Conservation (phyloP, 2,888 invertebrate species). For the Pomacea canaliculata region DNA sequence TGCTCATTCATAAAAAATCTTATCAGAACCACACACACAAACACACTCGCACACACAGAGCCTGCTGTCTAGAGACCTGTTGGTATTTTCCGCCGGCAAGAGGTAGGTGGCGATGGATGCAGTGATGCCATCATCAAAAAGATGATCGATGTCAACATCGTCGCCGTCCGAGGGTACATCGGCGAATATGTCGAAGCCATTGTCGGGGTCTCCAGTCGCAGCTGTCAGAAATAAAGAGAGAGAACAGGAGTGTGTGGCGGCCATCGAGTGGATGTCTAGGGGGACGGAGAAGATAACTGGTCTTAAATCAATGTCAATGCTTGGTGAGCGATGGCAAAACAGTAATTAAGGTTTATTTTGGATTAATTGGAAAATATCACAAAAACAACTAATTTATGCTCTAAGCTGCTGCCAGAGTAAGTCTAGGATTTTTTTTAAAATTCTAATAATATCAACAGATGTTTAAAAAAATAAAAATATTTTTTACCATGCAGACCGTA, state of each 20-base stretch:
- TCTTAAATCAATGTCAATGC: no score
- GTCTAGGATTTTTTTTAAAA: no score
- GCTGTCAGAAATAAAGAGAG: background rate
- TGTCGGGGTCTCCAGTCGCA: constrained; percentile 18
- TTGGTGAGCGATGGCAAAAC: no score
- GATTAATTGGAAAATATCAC: no score
- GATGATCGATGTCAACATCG: constrained; percentile 34
- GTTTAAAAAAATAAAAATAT: no score
- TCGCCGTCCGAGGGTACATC: constrained; percentile 51
- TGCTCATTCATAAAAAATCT: background rate
- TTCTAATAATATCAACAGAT: no score
- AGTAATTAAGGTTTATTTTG: no score
- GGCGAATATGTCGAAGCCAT: constrained; percentile 44
- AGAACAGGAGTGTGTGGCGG: background rate
- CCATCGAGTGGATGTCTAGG: no score
- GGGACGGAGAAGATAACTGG: no score
- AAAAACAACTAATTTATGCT: no score
- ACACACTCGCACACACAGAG: background rate
- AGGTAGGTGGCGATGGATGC: constrained; percentile 14
- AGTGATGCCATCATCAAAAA: constrained; percentile 19
- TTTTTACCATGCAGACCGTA: constrained; percentile 5
- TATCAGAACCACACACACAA: background rate
- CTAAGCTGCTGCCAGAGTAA: no score
- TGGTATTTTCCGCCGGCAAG: constrained; percentile 6
- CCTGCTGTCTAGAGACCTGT: constrained; percentile 4